Conservation (phyloP, 2,888 invertebrate species). For the Philaethria dido region DNA sequence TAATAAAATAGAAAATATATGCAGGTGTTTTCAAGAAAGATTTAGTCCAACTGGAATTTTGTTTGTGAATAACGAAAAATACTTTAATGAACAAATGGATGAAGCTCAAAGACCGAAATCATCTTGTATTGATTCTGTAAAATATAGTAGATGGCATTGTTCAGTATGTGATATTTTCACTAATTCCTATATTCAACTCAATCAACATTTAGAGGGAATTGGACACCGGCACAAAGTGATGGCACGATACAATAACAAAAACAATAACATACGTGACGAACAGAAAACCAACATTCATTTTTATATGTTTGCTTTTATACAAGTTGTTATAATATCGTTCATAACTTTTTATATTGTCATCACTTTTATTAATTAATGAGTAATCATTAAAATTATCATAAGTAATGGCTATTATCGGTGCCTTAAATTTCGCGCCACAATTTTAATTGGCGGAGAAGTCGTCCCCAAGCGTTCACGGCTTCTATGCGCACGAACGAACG, state of each 20-base stretch:
- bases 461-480: slow-evolving; percentile 84
- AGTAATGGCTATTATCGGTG: slow-evolving; percentile 60
- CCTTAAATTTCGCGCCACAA: slow-evolving; percentile 84
- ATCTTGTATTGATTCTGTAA: slow-evolving; percentile 45
- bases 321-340: slow-evolving; percentile 63
- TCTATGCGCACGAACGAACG: slow-evolving; percentile 85
- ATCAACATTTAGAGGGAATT: slow-evolving; percentile 73
- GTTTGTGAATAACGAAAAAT: neutral
- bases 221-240: slow-evolving; percentile 67
- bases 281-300: slow-evolving; percentile 55
- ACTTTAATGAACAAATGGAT: slow-evolving; percentile 45
- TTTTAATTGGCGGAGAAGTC: slow-evolving; percentile 84
- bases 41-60: neutral
- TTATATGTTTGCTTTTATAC: slow-evolving; percentile 62
- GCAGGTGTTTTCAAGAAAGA: neutral
- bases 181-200: slow-evolving; percentile 74
- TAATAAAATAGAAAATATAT: neutral
- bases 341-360: slow-evolving; percentile 64
- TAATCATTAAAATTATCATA: slow-evolving; percentile 45
- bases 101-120: slow-evolving; percentile 48
- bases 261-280: slow-evolving; percentile 49
- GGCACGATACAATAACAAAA: slow-evolving; percentile 53
- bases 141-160: slow-evolving; percentile 65
- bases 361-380: slow-evolving; percentile 60
- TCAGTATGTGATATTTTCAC: slow-evolving; percentile 64